Evolutionary conservation across 2,888 invertebrate genomes (phyloP).

Genomic region (Heliconius sara): DNA sequence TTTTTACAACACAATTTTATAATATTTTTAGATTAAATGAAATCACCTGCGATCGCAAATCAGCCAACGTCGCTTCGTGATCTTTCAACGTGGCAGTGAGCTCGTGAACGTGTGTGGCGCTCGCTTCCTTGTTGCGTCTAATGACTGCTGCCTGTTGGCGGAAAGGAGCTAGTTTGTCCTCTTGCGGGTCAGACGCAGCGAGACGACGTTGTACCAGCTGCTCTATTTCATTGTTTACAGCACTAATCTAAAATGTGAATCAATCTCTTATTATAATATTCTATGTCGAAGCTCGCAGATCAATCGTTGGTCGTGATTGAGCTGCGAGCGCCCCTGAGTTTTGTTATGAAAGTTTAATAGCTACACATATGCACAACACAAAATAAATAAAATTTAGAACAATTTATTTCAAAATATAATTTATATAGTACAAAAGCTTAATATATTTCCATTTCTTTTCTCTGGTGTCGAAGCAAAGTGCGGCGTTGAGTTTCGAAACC

Average conservation of each 20-base stretch:
- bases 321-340: background rate
- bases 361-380: background rate
- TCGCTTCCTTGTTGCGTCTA: slow-evolving; percentile 90
- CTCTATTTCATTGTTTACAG: slow-evolving; percentile 86
- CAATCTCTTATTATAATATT: too few species aligned
- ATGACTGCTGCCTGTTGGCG: slow-evolving; percentile 93
- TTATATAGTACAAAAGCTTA: background rate
- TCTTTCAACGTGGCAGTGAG: slow-evolving; percentile 85
- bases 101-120: slow-evolving; percentile 88
- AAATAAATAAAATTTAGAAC: background rate
- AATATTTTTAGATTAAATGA: too few species aligned
- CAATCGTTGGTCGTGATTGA: background rate
- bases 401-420: background rate
- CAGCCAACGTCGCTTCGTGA: slow-evolving; percentile 85
- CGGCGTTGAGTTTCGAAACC: too few species aligned
- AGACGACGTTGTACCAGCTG: slow-evolving; percentile 88
- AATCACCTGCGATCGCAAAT: slow-evolving; percentile 78
- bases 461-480: too few species aligned
- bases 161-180: slow-evolving; percentile 92
- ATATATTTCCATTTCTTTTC: too few species aligned
- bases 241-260: slow-evolving; percentile 69
- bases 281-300: too few species aligned
- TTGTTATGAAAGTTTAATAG: background rate
- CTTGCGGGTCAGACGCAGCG: slow-evolving; percentile 85
- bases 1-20: too few species aligned